Evolutionary conservation across 2,888 invertebrate species (phyloP).

Genomic region (Thymelicus sylvestris): DNA sequence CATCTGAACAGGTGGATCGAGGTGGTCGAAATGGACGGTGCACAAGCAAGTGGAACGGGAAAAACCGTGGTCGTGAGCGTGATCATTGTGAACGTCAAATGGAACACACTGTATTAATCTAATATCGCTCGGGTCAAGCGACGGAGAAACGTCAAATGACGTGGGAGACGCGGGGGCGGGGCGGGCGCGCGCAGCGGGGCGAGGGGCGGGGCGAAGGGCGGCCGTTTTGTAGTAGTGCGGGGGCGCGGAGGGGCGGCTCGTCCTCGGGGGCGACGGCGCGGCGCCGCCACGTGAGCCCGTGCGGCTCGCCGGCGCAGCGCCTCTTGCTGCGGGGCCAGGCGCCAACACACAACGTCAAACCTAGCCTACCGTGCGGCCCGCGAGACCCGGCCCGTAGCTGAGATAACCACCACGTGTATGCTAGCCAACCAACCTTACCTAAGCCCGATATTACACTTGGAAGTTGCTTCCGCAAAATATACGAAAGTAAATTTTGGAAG

Average conservation of each 20-base stretch:
- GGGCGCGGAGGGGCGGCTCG: conserved; percentile 31
- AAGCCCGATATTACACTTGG: too few relatives aligned
- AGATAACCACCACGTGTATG: conserved; percentile 33
- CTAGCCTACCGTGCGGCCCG: conserved; percentile 39
- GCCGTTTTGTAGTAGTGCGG: conserved; percentile 11
- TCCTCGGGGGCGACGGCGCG: conserved; percentile 66
- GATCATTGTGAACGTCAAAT: too few relatives aligned
- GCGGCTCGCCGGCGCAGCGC: conserved; percentile 62
- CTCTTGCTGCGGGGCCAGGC: conserved; percentile 52
- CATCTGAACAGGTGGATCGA: too few relatives aligned
- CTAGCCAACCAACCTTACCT: background rate
- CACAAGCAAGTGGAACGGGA: too few relatives aligned
- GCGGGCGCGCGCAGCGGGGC: conserved; percentile 37
- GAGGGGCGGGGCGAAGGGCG: conserved; percentile 39
- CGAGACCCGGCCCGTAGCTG: conserved; percentile 30
- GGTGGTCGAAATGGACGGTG: too few relatives aligned
- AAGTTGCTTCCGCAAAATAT: too few relatives aligned
- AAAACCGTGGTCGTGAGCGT: background rate
- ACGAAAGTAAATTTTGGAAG: too few relatives aligned
- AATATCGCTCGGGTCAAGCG: conserved; percentile 1
- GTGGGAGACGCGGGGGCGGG: conserved; percentile 51
- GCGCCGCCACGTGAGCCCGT: conserved; percentile 69
- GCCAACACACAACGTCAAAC: conserved; percentile 51
- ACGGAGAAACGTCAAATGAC: conserved; percentile 56
- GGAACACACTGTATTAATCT: background rate